phyloP scores from a whole-genome alignment of 2,888 invertebrate genomes.

The Cataglyphis cursor region DNA sequence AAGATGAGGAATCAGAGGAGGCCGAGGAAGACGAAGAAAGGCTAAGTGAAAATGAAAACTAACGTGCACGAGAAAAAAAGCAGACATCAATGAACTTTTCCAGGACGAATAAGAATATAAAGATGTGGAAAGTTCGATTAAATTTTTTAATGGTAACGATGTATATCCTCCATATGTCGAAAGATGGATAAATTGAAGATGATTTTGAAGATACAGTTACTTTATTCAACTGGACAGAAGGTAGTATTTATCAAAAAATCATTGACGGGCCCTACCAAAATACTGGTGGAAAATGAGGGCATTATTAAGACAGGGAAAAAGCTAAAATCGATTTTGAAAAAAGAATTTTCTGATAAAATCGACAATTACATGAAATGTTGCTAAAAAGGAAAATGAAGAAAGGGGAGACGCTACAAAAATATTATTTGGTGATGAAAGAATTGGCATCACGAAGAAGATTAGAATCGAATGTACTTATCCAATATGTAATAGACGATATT shows the following conservation, averaged over 20 bases:
- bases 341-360: slow-evolving; percentile 30
- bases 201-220: slow-evolving; percentile 39
- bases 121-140: slow-evolving; percentile 1
- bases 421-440: slow-evolving; percentile 37
- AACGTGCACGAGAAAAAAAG: background rate
- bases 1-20: background rate
- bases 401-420: slow-evolving; percentile 51
- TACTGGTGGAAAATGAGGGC: slow-evolving; percentile 33
- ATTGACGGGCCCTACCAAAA: slow-evolving; percentile 26
- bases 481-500: slow-evolving; percentile 52
- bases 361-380: slow-evolving; percentile 48
- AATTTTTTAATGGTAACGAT: slow-evolving; percentile 18
- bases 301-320: slow-evolving; percentile 42
- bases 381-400: slow-evolving; percentile 21
- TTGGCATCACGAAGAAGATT: slow-evolving; percentile 33
- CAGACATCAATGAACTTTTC: background rate
- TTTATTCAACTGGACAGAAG: slow-evolving; percentile 20
- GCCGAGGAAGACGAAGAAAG: slow-evolving; percentile 14
- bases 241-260: slow-evolving; percentile 48
- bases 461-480: slow-evolving; percentile 48
- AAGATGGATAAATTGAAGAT: slow-evolving; percentile 32
- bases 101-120: background rate
- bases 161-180: slow-evolving; percentile 20
- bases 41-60: slow-evolving; percentile 14
- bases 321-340: slow-evolving; percentile 23